Evolutionary conservation across 2,113 vertebrate genomes (phyloP).

Genomic region (Accipiter cooperii): DNA sequence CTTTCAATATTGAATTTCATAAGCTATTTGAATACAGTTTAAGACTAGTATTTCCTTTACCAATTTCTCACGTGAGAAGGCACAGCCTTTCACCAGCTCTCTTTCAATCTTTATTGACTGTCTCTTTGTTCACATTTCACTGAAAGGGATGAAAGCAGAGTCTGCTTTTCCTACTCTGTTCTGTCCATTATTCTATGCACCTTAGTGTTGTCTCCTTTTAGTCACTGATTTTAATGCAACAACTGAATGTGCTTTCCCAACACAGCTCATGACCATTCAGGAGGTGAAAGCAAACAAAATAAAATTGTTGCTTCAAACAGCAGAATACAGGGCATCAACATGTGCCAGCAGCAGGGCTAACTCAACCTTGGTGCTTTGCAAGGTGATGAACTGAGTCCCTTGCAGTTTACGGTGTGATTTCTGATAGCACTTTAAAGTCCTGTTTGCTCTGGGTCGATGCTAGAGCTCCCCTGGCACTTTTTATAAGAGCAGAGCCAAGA

Average conservation of each 20-base stretch:
- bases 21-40: background rate
- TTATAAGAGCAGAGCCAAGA: background rate
- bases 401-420: background rate
- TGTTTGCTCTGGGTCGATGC: background rate
- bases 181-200: background rate
- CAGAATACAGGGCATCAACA: background rate
- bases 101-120: background rate
- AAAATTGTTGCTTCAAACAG: background rate
- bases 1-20: background rate
- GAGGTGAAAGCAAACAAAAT: background rate
- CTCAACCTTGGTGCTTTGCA: background rate
- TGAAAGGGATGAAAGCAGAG: background rate
- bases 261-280: background rate
- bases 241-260: background rate
- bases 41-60: background rate
- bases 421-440: background rate
- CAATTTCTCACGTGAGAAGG: background rate
- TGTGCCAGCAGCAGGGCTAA: background rate
- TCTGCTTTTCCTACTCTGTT: background rate
- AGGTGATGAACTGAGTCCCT: background rate
- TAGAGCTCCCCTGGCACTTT: background rate
- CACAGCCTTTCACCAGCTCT: background rate
- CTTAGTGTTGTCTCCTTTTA: background rate
- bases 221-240: background rate
- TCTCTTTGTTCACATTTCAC: background rate